A percentile compares a stretch with the other conserved stretches of the same genome.
Evolutionary conservation across 1,140 invertebrate species (phyloP).

Genomic region (Drosophila kurseongensis): DNA sequence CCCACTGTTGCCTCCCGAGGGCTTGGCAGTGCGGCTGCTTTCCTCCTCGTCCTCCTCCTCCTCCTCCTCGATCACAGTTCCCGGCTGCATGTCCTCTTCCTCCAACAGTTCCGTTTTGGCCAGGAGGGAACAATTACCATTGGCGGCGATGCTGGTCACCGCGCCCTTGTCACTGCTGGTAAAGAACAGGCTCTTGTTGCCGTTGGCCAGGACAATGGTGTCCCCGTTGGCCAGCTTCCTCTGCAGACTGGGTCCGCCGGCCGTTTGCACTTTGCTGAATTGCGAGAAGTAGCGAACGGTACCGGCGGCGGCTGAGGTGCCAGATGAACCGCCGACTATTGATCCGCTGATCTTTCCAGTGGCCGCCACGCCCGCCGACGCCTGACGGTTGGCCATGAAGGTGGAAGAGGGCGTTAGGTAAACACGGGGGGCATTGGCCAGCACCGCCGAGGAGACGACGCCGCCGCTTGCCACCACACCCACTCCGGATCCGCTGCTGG

Average conservation of each 20-base stretch:
- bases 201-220: constrained; percentile 60
- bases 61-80: constrained; percentile 33
- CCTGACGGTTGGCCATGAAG: constrained; percentile 41
- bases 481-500: constrained; percentile 42
- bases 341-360: constrained; percentile 12
- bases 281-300: constrained; percentile 70
- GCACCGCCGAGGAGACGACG: constrained; percentile 45
- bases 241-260: constrained; percentile 26
- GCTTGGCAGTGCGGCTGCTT: background rate
- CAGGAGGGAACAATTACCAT: constrained; percentile 12
- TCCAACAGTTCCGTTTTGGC: constrained; percentile 13
- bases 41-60: constrained; percentile 1
- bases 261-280: constrained; percentile 56
- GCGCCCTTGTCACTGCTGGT: background rate
- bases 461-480: constrained; percentile 44
- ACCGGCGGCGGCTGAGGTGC: constrained; percentile 11
- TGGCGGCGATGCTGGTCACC: background rate
- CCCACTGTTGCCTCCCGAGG: background rate
- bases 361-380: constrained; percentile 4
- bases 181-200: constrained; percentile 52
- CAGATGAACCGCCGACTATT: constrained; percentile 6
- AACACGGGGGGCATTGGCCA: constrained; percentile 64
- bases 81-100: constrained; percentile 4
- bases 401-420: constrained; percentile 55
- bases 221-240: constrained; percentile 54